Base-by-base conservation (phyloP, 2,113 vertebrate genomes). In the Siniperca chuatsi region DNA sequence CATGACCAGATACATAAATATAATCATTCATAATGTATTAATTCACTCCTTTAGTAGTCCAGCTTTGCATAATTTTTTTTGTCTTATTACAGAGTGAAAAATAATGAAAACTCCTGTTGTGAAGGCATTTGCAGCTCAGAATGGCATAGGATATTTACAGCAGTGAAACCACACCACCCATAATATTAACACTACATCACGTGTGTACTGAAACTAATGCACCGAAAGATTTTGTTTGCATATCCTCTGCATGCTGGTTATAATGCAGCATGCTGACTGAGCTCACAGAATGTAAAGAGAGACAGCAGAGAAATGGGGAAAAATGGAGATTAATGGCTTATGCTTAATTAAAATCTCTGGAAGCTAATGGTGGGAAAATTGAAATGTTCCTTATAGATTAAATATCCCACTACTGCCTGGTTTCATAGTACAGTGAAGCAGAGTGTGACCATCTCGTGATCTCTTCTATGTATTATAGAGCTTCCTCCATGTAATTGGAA, bases 361-460 rank as follows among this genome's bases (percentile, higher is more conserved):
- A 88, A 93, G 83, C 87, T 90, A 93, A 94, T 90, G 86, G 90
- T 90, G 82, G 89, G 88, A 92, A 93, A 94, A 92, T 93, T 93
- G 80, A 94, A 93, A 93, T 86, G 87, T 88, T 86, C 89, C 87
- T 85, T 85, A 85, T 88, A 89, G 89, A 94, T 91, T 92, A 84
- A 73, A 90, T 91, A 71, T 81, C 76, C 72, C 74, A 48, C 74
- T 58, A 48, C 81, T 71, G 82, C 46, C 48, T 52, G 42, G 79
- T 89, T 87, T 86, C 70, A 85, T 48, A 73, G 85, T 42, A 81
- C 55, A 64, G 81, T 72, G 75, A 87, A 89, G 85, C 84, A 76
- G 83, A 81, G 66, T 89, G 90, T 87, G 92, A 93, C 87, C 85
- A 85, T 91, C 81, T 87, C n/a, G 18, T 83, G 91, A 92, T 90